phyloP scores from a whole-genome alignment of 1,140 invertebrate genomes.

The Eumaeus atala region DNA sequence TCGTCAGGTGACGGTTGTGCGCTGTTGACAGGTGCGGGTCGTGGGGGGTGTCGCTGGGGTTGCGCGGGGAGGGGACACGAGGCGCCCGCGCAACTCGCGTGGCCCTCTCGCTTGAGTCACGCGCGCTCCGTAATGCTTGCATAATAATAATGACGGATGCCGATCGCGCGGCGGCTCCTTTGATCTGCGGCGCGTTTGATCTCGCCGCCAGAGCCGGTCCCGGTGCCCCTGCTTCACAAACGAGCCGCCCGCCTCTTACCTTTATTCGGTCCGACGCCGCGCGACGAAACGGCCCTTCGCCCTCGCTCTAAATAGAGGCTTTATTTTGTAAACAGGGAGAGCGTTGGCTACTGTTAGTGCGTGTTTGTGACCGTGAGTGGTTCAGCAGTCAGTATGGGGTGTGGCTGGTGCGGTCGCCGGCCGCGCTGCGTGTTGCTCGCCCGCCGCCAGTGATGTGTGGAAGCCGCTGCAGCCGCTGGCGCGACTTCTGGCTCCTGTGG shows the following conservation, averaged over 20 bases:
- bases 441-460: conserved; percentile 39
- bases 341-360: conserved; percentile 54
- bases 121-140: conserved; percentile 71
- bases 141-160: conserved; percentile 74
- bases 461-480: conserved; percentile 29
- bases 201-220: conserved; percentile 64
- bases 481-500: conserved; percentile 50
- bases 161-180: conserved; percentile 71
- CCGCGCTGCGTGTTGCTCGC: conserved; percentile 18
- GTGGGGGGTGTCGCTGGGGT: conserved; percentile 28
- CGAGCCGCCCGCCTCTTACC: conserved; percentile 56
- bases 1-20: not conserved
- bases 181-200: conserved; percentile 69
- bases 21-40: conserved; percentile 46
- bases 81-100: conserved; percentile 63
- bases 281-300: conserved; percentile 57
- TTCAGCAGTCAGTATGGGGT: conserved; percentile 40
- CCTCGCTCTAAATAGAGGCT: conserved; percentile 64
- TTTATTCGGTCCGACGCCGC: conserved; percentile 66
- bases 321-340: conserved; percentile 66
- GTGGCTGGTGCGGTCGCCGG: conserved; percentile 27
- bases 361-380: conserved; percentile 22
- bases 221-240: conserved; percentile 62
- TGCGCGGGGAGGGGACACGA: conserved; percentile 31
- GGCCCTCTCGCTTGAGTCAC: conserved; percentile 69